phyloP scores from a whole-genome alignment of 2,113 vertebrate genomes.

The Pelecanus crispus region DNA sequence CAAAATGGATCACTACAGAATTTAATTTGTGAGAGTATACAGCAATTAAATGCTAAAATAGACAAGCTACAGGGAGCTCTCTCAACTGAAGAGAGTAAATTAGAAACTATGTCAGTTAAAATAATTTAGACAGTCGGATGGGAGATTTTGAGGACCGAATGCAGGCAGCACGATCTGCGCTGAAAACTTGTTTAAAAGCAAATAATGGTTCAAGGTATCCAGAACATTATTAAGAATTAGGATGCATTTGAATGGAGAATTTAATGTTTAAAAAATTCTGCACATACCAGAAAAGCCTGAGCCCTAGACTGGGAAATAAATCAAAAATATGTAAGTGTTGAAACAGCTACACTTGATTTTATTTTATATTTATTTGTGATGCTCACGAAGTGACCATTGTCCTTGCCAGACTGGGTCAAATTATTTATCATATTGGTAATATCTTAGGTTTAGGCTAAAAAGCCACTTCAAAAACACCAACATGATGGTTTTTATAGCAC shows the following conservation, averaged over 20 bases:
- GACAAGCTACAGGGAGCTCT: slow-evolving; percentile 71
- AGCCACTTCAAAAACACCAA: neutral
- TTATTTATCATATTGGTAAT: neutral
- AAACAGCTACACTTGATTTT: neutral
- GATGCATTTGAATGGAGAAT: slow-evolving; percentile 50
- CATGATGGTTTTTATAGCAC: neutral
- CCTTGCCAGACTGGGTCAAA: neutral
- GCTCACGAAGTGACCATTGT: neutral
- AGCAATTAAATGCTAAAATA: slow-evolving; percentile 82
- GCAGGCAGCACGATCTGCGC: slow-evolving; percentile 37
- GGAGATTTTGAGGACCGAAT: slow-evolving; percentile 59
- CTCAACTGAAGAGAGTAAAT: slow-evolving; percentile 79
- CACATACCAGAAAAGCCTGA: neutral
- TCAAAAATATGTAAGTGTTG: neutral
- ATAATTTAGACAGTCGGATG: slow-evolving; percentile 71
- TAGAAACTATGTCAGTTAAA: slow-evolving; percentile 78
- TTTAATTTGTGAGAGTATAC: slow-evolving; percentile 76
- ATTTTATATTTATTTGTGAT: neutral
- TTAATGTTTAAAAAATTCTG: slow-evolving; percentile 27
- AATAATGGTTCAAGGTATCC: slow-evolving; percentile 44
- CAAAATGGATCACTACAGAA: slow-evolving; percentile 74
- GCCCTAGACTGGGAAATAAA: neutral
- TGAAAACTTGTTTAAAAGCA: slow-evolving; percentile 54
- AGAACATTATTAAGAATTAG: slow-evolving; percentile 51
- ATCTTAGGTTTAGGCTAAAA: neutral